Base-by-base conservation (phyloP, 2,797 vertebrate genomes). In the Lacerta agilis region DNA sequence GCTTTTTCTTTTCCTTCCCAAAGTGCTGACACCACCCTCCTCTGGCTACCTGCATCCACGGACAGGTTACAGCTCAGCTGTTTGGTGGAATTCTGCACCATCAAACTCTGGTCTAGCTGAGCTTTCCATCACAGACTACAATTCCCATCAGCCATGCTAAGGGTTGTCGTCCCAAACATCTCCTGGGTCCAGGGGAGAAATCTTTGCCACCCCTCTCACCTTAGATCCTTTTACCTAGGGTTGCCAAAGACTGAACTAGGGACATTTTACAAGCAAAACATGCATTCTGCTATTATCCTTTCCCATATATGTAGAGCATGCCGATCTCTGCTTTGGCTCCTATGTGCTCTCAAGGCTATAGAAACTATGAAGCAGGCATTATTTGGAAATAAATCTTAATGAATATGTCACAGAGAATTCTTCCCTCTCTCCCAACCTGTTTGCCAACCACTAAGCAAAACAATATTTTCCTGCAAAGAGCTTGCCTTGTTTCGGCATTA, bases 381-480 rank as follows among this genome's bases (percentile, higher is more conserved):
- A 58, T n/a, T 49, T 55, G 29, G 15, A 49, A 77, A n/a, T 20
- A 55, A 33, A 69, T 71, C 7, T 29, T 66, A 27, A 71, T 71
- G 3, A 38, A 27, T 38, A 8, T 13, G 45, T 8, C 66, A 69
- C n/a, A 55, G n/a, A 13, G 20, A 78, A 67, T 66, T 49, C 25
- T n/a, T n/a, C 20, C 45, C 58, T 72, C 49, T 8, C 10, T 49
- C 13, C 67, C 20, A 69, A 13, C 86, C 78, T 79, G 76, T 0
- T 0, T 69, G 61, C 88, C 41, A 89, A 91, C 36, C 23, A 88
- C 82, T 29, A 90, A 71, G 49, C 49, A 5, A 83, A 71, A 11
- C 49, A 17, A 41, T 38, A 71, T 67, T 72, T 49, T 58, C 61
- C 90, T 85, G 58, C 81, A 85, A 38, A 33, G 78, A 66, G 85